These are phyloP conservation scores for Hypselothyrea guttata DNA, from an alignment of 2,888 invertebrate genomes.

Conservation along the genomic window DNA sequence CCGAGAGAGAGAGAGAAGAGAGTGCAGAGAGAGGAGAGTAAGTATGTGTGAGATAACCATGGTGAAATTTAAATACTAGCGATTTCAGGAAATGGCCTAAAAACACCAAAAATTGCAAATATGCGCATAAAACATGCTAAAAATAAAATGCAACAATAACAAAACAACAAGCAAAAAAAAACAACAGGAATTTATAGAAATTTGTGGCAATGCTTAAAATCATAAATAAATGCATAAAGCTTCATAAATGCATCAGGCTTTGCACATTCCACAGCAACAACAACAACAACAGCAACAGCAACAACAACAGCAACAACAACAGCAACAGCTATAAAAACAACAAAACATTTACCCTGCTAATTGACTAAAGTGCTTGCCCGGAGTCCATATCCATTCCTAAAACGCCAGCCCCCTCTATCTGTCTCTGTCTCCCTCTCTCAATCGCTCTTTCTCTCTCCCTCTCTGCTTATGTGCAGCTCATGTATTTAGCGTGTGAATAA, in stretches of 20 bases:
- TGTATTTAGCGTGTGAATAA: conserved; percentile 39
- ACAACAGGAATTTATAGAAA: conserved; percentile 18
- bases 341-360: conserved; percentile 62
- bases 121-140: conserved; percentile 29
- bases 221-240: conserved; percentile 62
- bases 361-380: conserved; percentile 65
- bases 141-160: conserved; percentile 13
- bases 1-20: background rate
- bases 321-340: conserved; percentile 30
- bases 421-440: conserved; percentile 7
- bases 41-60: background rate
- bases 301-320: conserved; percentile 3
- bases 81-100: conserved; percentile 40
- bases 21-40: background rate
- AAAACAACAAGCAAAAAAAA: conserved; percentile 8
- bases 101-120: conserved; percentile 39
- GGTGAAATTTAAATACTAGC: conserved; percentile 5
- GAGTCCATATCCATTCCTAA: conserved; percentile 34
- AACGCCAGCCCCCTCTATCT: background rate
- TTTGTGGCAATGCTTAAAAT: conserved; percentile 41
- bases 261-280: conserved; percentile 17
- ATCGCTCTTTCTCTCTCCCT: background rate
- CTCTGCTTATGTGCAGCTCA: conserved; percentile 1
- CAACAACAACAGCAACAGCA: conserved; percentile 6
- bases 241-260: conserved; percentile 39